Evolutionary conservation across 2,888 invertebrate genomes (phyloP), one percentile per base, ranked within the genome.

Genomic region (Caenorhabditis japonica): DNA sequence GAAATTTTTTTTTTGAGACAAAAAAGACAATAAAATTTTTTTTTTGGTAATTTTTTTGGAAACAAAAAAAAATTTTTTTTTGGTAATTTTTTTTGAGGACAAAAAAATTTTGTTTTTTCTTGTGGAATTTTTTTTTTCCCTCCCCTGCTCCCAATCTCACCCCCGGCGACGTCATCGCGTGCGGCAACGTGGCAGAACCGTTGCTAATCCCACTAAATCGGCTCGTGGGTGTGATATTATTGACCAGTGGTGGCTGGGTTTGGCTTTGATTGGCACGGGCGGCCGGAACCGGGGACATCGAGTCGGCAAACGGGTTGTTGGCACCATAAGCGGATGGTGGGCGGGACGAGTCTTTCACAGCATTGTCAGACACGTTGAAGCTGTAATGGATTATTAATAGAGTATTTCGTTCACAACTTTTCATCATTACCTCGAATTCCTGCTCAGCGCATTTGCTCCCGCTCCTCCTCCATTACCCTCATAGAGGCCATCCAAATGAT

Each of bases 401-500:
- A n/a, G n/a, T n/a, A n/a, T n/a, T n/a, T n/a, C n/a, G 5, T 30
- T 30, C 30, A 5, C 30, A 5, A 10, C 10, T 30, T 30, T 30
- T 30, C 30, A 7, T 30, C 30, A 25, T 1, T 19, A 64, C 62
- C 62, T 68, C 5, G 66, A 68, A 15, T 68, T 68, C 17, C 68
- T 12, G 19, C 44, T 30, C 4, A 39, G 25, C n/a, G 27, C 27
- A 23, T 46, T 46, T 13, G 27, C 21, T 23, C 15, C 34, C 41
- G 41, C 43, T 13, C 38, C 36, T 13, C 19, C 30, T 8, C 34
- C 33, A 19, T 33, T 46, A n/a, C 33, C 27, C 19, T 55, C 38
- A 27, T 61, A 41, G 17, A 61, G 64, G 19, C 55, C 64, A 5
- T 75, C 69, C 59, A 75, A 44, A 55, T 70, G 75, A 59, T 75